Conservation (phyloP, 2,888 invertebrate genomes). For the Diplazon laetatorius region DNA sequence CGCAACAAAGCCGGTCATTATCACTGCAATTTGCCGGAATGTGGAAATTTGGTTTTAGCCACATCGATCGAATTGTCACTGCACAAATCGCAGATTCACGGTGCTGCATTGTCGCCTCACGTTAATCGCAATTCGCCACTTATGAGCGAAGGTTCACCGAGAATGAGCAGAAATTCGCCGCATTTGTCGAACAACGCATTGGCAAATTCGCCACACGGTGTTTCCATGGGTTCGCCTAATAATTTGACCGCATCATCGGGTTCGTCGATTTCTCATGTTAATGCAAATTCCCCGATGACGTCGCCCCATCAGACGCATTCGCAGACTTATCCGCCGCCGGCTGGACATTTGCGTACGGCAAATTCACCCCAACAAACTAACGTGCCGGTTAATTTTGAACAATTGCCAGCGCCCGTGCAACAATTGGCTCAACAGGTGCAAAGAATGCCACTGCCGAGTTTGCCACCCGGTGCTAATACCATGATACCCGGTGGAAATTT, state of each 20-base stretch:
- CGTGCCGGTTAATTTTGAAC: slow-evolving; percentile 79
- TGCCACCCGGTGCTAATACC: slow-evolving; percentile 79
- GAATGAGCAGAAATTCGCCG: slow-evolving; percentile 70
- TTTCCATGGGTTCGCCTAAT: slow-evolving; percentile 71
- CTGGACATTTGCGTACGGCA: slow-evolving; percentile 21
- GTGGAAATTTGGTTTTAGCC: slow-evolving; percentile 76
- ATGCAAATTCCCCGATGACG: slow-evolving; percentile 65
- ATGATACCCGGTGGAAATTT: slow-evolving; percentile 78
- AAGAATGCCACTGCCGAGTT: slow-evolving; percentile 78
- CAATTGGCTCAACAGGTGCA: slow-evolving; percentile 81
- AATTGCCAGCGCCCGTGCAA: slow-evolving; percentile 80
- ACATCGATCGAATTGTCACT: slow-evolving; percentile 74
- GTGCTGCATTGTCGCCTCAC: slow-evolving; percentile 73
- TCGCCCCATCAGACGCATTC: slow-evolving; percentile 74
- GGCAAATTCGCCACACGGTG: slow-evolving; percentile 71
- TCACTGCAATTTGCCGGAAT: slow-evolving; percentile 82
- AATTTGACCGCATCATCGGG: too few relatives aligned
- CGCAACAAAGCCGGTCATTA: slow-evolving; percentile 85
- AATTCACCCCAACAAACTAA: slow-evolving; percentile 66
- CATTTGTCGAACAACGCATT: slow-evolving; percentile 54
- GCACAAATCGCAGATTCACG: slow-evolving; percentile 79
- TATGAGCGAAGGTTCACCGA: slow-evolving; percentile 72
- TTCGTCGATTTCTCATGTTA: slow-evolving; percentile 64
- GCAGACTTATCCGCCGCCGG: slow-evolving; percentile 71
- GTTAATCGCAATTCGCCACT: slow-evolving; percentile 68